A percentile compares a stretch with the other conserved stretches of the same genome.
phyloP scores from a whole-genome alignment of 2,888 invertebrate species.

The Orchestes rusci region DNA sequence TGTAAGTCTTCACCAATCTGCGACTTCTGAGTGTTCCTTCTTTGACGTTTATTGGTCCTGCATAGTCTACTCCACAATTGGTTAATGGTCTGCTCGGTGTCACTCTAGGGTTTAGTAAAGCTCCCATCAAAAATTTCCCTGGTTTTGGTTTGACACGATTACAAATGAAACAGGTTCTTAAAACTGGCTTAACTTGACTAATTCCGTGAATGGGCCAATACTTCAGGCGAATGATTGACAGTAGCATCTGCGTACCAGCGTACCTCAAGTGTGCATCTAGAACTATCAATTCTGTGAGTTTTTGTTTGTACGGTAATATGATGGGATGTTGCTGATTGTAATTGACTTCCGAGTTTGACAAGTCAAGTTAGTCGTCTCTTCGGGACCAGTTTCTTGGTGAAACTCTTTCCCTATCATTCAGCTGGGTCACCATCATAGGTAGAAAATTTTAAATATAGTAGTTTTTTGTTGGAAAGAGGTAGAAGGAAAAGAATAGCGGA shows the following conservation, averaged over 20 bases:
- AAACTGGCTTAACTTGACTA: constrained; percentile 1
- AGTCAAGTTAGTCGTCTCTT: too few species aligned
- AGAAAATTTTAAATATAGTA: too few species aligned
- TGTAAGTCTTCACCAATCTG: constrained; percentile 8
- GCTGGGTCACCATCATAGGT: too few species aligned
- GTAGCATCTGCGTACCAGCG: constrained; percentile 7
- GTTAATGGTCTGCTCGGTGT: constrained; percentile 2
- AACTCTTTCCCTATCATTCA: too few species aligned
- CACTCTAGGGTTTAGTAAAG: constrained; percentile 3
- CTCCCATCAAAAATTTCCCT: constrained; percentile 8
- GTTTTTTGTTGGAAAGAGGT: too few species aligned
- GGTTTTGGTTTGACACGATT: too few species aligned
- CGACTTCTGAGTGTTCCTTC: constrained; percentile 6
- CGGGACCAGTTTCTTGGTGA: too few species aligned
- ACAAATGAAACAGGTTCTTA: too few species aligned
- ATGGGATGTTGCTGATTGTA: background rate
- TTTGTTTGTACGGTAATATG: constrained; percentile 3
- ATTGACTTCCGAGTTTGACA: too few species aligned
- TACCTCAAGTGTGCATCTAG: background rate
- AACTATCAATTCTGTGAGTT: constrained; percentile 2
- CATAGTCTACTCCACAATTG: too few species aligned
- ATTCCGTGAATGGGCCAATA: too few species aligned
- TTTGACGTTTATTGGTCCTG: constrained; percentile 6
- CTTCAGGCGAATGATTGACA: constrained; percentile 8
- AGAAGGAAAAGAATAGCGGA: too few species aligned